These are phyloP conservation scores for Bos taurus DNA, from an alignment of 2,113 vertebrate species.

Conservation along the genomic window ARS-UCD2.0 NC_037329.1:62026501-62027000, in stretches of 20 bases:
- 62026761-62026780: not conserved
- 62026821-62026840: not conserved
- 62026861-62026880: not conserved
- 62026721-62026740: not conserved
- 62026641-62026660: not conserved
- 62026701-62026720: not conserved
- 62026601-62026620: not conserved
- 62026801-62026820: not conserved
- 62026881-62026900: not conserved
- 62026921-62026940: not conserved
- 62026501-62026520: not conserved
- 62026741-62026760: not conserved
- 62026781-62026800: not conserved
- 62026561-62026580: not conserved
- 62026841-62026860: not conserved
- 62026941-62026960: not conserved
- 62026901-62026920: not conserved
- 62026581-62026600: not conserved
- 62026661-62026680: not conserved
- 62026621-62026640: not conserved
- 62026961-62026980: not conserved
- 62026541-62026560: not conserved
- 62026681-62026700: not conserved
- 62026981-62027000: not conserved
- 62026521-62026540: not conserved